phyloP scores from a whole-genome alignment of 1,140 invertebrate genomes.

The Galleria mellonella region DNA sequence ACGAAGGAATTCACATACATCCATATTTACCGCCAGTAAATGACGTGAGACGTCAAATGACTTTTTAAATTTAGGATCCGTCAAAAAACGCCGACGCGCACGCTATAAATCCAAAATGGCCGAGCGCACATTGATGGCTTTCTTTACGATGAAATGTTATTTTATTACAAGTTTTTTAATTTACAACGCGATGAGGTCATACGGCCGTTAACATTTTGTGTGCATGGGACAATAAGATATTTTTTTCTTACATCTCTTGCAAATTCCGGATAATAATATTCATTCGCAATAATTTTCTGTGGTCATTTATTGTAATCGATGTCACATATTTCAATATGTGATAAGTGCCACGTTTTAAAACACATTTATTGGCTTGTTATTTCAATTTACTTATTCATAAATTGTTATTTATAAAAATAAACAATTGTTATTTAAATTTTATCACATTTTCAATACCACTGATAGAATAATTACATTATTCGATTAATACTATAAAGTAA shows the following conservation, averaged over 20 bases:
- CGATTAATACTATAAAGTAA: too few species aligned
- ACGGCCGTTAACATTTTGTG: constrained; percentile 25
- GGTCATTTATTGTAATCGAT: too few species aligned
- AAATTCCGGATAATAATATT: not conserved
- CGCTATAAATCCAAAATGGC: constrained; percentile 44
- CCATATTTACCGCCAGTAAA: constrained; percentile 34
- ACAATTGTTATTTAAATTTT: too few species aligned
- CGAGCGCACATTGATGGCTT: constrained; percentile 40
- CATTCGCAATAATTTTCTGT: too few species aligned
- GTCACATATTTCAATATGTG: too few species aligned
- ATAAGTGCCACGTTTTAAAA: too few species aligned
- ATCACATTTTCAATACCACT: too few species aligned
- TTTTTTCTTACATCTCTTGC: constrained; percentile 9
- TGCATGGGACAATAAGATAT: constrained; percentile 5
- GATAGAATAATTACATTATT: too few species aligned
- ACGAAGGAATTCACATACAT: constrained; percentile 25
- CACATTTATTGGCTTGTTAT: too few species aligned
- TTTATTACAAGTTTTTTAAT: constrained; percentile 46
- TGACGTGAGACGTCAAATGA: constrained; percentile 24
- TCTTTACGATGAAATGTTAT: constrained; percentile 45
- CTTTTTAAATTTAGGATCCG: constrained; percentile 32
- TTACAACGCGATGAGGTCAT: constrained; percentile 31
- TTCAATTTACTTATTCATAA: too few species aligned
- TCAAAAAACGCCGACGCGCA: constrained; percentile 29
- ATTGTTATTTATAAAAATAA: too few species aligned